phyloP scores from a whole-genome alignment of 53 echinoderm and acorn worm species.

The Arbacia lixula region DNA sequence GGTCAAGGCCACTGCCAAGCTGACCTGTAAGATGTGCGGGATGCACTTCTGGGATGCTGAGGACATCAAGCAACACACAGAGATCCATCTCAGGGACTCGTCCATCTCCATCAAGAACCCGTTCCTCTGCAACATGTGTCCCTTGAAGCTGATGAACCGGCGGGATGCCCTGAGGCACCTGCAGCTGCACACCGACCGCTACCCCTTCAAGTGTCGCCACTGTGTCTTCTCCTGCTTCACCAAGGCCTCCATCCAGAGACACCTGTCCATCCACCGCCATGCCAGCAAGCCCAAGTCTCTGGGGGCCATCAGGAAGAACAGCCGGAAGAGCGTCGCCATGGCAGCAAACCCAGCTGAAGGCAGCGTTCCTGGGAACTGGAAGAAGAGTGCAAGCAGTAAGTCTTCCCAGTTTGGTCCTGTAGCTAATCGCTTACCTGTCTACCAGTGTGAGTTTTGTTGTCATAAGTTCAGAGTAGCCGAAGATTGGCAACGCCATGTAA shows the following conservation, averaged over 20 bases:
- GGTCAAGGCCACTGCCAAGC: constrained; percentile 39
- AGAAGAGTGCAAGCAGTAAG: constrained; percentile 44
- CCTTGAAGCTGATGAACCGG: constrained; percentile 60
- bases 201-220: constrained; percentile 57
- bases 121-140: constrained; percentile 78
- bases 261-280: constrained; percentile 35
- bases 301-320: constrained; percentile 19
- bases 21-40: constrained; percentile 57
- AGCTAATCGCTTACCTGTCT: constrained; percentile 52
- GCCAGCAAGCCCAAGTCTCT: constrained; percentile 27
- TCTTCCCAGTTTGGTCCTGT: constrained; percentile 28
- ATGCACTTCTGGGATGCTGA: constrained; percentile 54
- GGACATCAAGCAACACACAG: constrained; percentile 60
- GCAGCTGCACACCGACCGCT: constrained; percentile 49
- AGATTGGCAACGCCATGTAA: constrained; percentile 53
- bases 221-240: constrained; percentile 60
- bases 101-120: constrained; percentile 66
- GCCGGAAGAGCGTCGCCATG: constrained; percentile 28
- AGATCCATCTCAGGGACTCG: constrained; percentile 53
- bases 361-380: constrained; percentile 5
- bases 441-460: constrained; percentile 43
- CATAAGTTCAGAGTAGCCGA: constrained; percentile 52
- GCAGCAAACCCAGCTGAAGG: background rate
- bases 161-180: constrained; percentile 44
- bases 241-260: constrained; percentile 50